Evolutionary conservation across 2,797 vertebrate species (phyloP).

Genomic region (Lithobates sylvaticus): DNA sequence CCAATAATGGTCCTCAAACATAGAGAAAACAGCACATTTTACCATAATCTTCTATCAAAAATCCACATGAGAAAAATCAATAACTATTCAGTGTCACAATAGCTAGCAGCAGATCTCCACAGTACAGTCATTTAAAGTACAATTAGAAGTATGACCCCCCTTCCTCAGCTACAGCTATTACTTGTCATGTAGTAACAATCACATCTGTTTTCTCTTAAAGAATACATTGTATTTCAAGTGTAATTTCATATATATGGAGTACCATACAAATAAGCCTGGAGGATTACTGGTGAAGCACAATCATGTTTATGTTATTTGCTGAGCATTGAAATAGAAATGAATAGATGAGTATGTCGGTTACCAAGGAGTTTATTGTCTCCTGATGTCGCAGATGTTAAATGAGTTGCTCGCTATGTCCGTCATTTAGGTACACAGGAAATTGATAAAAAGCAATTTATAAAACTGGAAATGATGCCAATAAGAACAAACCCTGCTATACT

Average conservation of each 20-base stretch:
- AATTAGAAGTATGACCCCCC: constrained; percentile 7
- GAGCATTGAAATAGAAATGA: too few species aligned
- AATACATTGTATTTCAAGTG: not conserved
- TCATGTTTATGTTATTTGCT: too few species aligned
- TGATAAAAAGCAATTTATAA: too few species aligned
- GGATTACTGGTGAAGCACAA: too few species aligned
- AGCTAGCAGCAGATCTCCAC: not conserved
- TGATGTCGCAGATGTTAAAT: too few species aligned
- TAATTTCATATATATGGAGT: not conserved
- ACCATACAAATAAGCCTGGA: not conserved
- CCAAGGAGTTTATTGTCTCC: too few species aligned
- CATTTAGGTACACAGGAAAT: too few species aligned
- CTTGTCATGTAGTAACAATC: not conserved
- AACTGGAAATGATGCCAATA: too few species aligned
- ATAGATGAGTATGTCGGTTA: too few species aligned
- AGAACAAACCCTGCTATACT: too few species aligned
- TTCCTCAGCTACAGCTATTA: not conserved
- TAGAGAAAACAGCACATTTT: not conserved
- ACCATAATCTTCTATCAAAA: constrained; percentile 14
- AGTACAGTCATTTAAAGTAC: constrained; percentile 13
- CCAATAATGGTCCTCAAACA: not conserved
- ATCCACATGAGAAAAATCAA: constrained; percentile 17
- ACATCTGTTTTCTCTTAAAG: not conserved
- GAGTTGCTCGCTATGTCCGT: too few species aligned
- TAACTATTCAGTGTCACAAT: constrained; percentile 12